A percentile compares a stretch with the other conserved stretches of the same genome.
Conservation (phyloP, 2,888 invertebrate genomes). For the Spisula subtruncata region DNA sequence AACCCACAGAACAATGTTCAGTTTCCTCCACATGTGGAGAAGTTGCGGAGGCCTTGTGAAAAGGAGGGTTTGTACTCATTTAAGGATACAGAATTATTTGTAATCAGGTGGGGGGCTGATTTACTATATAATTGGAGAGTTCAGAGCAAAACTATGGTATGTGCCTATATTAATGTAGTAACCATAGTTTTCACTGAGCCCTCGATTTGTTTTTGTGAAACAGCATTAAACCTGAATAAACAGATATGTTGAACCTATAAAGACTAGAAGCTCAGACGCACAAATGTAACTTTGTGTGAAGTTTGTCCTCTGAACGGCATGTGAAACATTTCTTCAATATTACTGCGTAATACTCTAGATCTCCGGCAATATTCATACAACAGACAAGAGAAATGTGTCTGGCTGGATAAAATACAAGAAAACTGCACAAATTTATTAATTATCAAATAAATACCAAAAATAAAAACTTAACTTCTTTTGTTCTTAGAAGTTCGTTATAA, state of each 20-base stretch:
- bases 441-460: conserved; percentile 3
- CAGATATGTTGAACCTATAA: not conserved
- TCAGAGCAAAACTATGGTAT: no score
- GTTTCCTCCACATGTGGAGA: no score
- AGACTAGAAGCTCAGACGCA: not conserved
- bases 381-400: not conserved
- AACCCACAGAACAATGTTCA: no score
- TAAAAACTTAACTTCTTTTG: not conserved
- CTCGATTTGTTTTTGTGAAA: no score
- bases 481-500: not conserved
- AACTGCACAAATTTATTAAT: not conserved
- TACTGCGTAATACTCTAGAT: not conserved
- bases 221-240: no score
- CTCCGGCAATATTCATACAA: not conserved
- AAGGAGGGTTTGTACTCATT: no score
- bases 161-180: no score
- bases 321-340: not conserved
- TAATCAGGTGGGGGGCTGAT: no score
- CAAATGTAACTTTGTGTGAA: not conserved
- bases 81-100: no score
- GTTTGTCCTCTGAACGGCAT: not conserved
- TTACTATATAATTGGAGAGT: no score
- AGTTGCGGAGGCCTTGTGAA: no score
- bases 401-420: not conserved
- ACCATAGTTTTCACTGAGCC: no score